Evolutionary conservation across 2,797 vertebrate genomes (phyloP), one percentile per base, ranked within the genome.

Genomic region (Gila robusta): DNA sequence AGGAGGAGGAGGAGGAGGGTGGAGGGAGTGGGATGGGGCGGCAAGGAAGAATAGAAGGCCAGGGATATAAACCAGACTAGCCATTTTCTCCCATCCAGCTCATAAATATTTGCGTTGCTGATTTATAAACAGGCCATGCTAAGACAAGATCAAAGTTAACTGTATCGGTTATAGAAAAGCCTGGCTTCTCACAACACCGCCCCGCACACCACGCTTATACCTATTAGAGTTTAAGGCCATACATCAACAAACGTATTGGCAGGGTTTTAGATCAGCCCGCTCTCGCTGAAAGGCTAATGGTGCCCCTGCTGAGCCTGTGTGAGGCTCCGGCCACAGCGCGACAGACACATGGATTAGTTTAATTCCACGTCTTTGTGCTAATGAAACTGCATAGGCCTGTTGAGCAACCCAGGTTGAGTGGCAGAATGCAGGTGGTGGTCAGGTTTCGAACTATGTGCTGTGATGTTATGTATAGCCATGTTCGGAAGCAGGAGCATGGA

Each of bases 101-200:
- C 93, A 94, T 96, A 96, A 96, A 96, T 96, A 96, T 96, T 96
- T 96, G 95, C 92, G 90, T 92, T 94, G 91, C 91, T 94, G 94
- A 96, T 96, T 95, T 96, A 95, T 96, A 95, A 96, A 96, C 94
- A 95, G 88, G 86, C 86, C 92, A 90, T 92, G 92, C 88, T 91
- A 92, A 92, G 93, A 90, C 82, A 80, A 93, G 94, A 95, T 95
- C 94, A 96, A 96, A 96, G 95, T 91, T 91, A 93, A 91, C 92
- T 87, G 87, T 94, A 94, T 93, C 88, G 87, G 92, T 94, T 94
- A 92, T 93, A 93, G 93, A 94, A 94, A 93, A 92, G 88, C 41
- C 72, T 89, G 86, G 88, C 92, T 93, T 92, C 91, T 94, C 90
- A 87, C 86, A n/a, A 87, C 91, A 32, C 90, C 80, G 83, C 88